Base-by-base conservation (phyloP, 1,140 invertebrate species). In the Solenopsis fugax region DNA sequence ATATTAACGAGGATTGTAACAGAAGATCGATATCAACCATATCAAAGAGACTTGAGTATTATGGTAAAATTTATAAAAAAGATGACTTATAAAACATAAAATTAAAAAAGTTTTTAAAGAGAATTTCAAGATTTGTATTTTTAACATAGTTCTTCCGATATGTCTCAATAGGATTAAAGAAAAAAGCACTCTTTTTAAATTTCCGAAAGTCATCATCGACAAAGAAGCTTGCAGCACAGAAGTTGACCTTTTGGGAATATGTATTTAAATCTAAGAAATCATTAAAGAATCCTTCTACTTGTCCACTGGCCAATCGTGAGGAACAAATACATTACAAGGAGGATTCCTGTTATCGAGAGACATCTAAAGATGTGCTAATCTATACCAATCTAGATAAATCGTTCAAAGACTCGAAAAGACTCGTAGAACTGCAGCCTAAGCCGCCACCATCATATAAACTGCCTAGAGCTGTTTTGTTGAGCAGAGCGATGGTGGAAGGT, bases 251-350 rank as follows among this genome's bases (percentile, higher is more conserved):
- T 52, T 86, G 69, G 84, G 71, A 89, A n/a, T 82, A 85, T 54
- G 18, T 92, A 1, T 91, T 93, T 21, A 86, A 81, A 1, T 56
- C 69, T 0, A 89, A 86, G 13, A 82, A 58, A 48, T 67, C 64
- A 1, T 62, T 73, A 65, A 82, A 87, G 2, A 71, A 88, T 34
- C 69, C 88, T 13, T 56, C 34, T 6, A 77, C 56, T 4, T 87
- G 82, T 45, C 72, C 76, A 0, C 0, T 77, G 2, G 29, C 50
- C 4, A 37, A 85, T 7, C 50, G 34, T 29, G 50, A 82, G 2
- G 80, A 41, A 21, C 10, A 72, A 0, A 75, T 82, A 76, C 62
- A 62, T 0, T 80, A 76, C 21, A 13, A 91, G 2, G 29, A 29
- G 2, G 87, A 93, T 85, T 37, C 86, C 2, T 37, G 76, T 12